These are phyloP conservation scores for Eudasyphora cyanicolor DNA, from an alignment of 2,888 invertebrate genomes.

Conservation along the genomic window DNA sequence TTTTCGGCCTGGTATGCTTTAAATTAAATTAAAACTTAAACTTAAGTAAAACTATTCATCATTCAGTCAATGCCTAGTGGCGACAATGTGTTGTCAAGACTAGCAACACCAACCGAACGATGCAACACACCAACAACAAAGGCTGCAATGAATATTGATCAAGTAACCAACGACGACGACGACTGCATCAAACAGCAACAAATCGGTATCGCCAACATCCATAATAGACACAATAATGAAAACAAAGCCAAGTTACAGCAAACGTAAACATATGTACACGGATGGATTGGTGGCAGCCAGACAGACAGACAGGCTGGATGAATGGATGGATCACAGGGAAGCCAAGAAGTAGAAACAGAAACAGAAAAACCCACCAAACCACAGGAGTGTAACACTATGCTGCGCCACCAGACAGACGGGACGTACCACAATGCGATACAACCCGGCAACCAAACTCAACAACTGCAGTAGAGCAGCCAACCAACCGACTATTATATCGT, in stretches of 20 bases:
- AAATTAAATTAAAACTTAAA: slow-evolving; percentile 60
- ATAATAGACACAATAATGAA: slow-evolving; percentile 6
- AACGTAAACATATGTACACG: slow-evolving; percentile 17
- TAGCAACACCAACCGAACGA: slow-evolving; percentile 43
- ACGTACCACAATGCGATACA: slow-evolving; percentile 38
- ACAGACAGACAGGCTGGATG: slow-evolving; percentile 37
- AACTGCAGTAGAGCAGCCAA: no score
- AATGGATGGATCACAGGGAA: slow-evolving; percentile 21
- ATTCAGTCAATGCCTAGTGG: slow-evolving; percentile 58
- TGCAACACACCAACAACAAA: slow-evolving; percentile 19
- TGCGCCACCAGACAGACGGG: background rate
- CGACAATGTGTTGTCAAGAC: slow-evolving; percentile 64
- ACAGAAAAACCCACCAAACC: background rate
- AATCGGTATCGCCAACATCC: slow-evolving; percentile 29
- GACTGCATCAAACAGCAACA: slow-evolving; percentile 8
- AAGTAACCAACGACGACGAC: background rate
- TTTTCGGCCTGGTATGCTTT: slow-evolving; percentile 35
- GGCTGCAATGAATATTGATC: slow-evolving; percentile 17
- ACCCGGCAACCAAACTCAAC: slow-evolving; percentile 47
- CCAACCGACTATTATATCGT: slow-evolving; percentile 48
- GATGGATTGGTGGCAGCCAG: slow-evolving; percentile 37
- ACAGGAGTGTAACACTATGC: slow-evolving; percentile 23
- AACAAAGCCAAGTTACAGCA: slow-evolving; percentile 1
- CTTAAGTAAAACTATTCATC: slow-evolving; percentile 63
- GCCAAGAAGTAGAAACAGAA: background rate